phyloP scores from a whole-genome alignment of 2,113 vertebrate species.

The Hassar affinis region DNA sequence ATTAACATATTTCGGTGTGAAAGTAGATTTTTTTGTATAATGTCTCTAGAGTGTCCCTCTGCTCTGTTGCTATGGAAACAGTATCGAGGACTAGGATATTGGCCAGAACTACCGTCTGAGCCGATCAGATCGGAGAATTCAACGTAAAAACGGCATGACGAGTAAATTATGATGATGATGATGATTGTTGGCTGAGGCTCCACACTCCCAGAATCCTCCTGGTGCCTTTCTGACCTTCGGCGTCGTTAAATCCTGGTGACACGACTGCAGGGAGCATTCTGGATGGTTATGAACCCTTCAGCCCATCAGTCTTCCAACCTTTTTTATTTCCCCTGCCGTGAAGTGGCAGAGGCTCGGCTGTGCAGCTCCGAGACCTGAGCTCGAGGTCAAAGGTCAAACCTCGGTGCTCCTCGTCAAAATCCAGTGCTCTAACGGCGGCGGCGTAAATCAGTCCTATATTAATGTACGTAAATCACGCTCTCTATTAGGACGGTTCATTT shows the following conservation, averaged over 20 bases:
- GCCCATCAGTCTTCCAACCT: slow-evolving; percentile 42
- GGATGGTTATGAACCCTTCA: slow-evolving; percentile 41
- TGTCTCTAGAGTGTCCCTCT: too few species aligned
- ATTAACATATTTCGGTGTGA: too few species aligned
- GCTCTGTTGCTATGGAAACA: too few species aligned
- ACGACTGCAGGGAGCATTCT: slow-evolving; percentile 39
- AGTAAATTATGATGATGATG: too few species aligned
- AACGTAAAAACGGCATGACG: too few species aligned
- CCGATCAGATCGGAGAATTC: too few species aligned
- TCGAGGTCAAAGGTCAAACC: slow-evolving; percentile 45
- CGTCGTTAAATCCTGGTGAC: slow-evolving; percentile 41
- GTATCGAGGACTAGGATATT: background rate
- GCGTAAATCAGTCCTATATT: background rate
- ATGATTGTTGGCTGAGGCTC: too few species aligned
- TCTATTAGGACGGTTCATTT: too few species aligned
- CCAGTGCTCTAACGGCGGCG: background rate
- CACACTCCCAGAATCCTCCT: slow-evolving; percentile 35
- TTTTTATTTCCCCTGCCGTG: background rate
- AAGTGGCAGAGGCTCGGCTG: slow-evolving; percentile 20
- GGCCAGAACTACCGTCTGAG: too few species aligned
- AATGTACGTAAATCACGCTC: background rate
- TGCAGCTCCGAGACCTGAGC: slow-evolving; percentile 9
- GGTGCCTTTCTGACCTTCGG: slow-evolving; percentile 41
- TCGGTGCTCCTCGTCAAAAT: slow-evolving; percentile 11
- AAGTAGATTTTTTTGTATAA: too few species aligned